Conservation (phyloP, 2,797 vertebrate genomes). For the Lates japonicus region DNA sequence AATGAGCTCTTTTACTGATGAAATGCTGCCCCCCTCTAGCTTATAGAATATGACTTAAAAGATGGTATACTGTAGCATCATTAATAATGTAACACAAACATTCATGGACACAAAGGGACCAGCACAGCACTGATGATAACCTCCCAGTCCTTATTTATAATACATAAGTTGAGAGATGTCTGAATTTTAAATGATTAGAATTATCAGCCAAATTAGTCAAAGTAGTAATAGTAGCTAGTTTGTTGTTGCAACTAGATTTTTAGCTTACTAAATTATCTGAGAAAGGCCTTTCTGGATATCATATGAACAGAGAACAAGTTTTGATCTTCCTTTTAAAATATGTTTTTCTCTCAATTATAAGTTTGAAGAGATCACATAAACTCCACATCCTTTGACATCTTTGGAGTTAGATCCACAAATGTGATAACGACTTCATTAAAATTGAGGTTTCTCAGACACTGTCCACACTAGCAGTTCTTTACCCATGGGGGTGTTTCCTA, state of each 20-base stretch:
- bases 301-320: not conserved
- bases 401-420: conserved; percentile 42
- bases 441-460: conserved; percentile 41
- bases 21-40: conserved; percentile 3
- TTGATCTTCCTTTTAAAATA: conserved; percentile 25
- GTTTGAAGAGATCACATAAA: conserved; percentile 23
- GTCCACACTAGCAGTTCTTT: conserved; percentile 37
- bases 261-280: not conserved
- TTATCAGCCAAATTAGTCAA: conserved; percentile 46
- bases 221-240: conserved; percentile 14
- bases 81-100: conserved; percentile 68
- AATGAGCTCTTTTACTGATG: conserved; percentile 23
- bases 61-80: conserved; percentile 50
- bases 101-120: conserved; percentile 50
- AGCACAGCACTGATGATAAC: conserved; percentile 54
- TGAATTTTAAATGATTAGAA: conserved; percentile 51
- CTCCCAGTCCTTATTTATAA: conserved; percentile 64
- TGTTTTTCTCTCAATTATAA: conserved; percentile 7
- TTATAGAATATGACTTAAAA: conserved; percentile 52
- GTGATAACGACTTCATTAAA: conserved; percentile 63
- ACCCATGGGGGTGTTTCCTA: conserved; percentile 51
- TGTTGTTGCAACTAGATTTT: conserved; percentile 25
- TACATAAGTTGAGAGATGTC: conserved; percentile 58
- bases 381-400: conserved; percentile 39
- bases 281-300: not conserved